Percentiles rank a stretch among this genome's conserved stretches.
Evolutionary conservation across 2,888 invertebrate species (phyloP).

Genomic region (Tolmerus cingulatus): DNA sequence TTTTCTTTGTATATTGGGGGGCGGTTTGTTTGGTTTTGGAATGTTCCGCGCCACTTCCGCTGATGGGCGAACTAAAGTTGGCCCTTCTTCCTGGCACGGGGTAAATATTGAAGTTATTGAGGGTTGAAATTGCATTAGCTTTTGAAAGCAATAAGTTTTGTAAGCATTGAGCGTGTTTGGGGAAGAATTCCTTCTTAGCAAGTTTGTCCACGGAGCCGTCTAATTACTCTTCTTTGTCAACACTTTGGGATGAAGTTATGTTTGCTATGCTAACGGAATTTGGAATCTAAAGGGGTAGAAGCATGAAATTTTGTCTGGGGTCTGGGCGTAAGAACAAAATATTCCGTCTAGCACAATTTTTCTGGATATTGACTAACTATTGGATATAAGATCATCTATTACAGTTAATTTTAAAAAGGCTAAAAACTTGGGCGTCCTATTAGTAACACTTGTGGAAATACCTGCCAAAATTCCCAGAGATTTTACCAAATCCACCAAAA

Average conservation of each 20-base stretch:
- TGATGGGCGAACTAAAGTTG: background rate
- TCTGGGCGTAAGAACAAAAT: background rate
- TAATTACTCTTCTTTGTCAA: background rate
- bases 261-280: background rate
- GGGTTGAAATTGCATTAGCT: background rate
- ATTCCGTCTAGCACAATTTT: too few species aligned
- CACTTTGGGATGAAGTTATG: background rate
- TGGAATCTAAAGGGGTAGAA: background rate
- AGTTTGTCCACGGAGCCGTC: background rate
- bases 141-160: background rate
- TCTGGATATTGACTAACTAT: too few species aligned
- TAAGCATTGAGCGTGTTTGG: background rate
- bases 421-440: too few species aligned
- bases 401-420: too few species aligned
- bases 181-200: background rate
- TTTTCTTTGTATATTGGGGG: background rate
- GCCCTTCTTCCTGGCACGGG: background rate
- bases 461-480: too few species aligned
- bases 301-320: background rate
- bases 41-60: background rate
- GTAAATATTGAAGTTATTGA: background rate
- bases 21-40: background rate
- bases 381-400: too few species aligned
- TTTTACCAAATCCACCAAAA: too few species aligned
- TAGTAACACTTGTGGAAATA: too few species aligned